Percentiles rank a stretch among this genome's conserved stretches.
phyloP scores from a whole-genome alignment of 2,888 invertebrate species.

The Rotaria macrura region DNA sequence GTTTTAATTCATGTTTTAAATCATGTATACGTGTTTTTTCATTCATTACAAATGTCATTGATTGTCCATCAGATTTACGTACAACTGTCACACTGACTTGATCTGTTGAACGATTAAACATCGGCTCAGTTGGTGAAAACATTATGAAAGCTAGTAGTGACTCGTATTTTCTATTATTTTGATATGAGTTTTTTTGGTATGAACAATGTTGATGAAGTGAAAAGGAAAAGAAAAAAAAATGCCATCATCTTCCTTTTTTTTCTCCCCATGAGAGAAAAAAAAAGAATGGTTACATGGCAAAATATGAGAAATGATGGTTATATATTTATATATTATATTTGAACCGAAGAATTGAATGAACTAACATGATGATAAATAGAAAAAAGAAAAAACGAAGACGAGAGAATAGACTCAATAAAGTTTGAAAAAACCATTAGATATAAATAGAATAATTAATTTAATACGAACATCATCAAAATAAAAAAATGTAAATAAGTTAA shows the following conservation, averaged over 20 bases:
- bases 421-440: too few species aligned
- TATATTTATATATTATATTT: too few species aligned
- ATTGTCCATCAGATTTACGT: background rate
- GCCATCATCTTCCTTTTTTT: background rate
- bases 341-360: too few species aligned
- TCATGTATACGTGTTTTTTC: background rate
- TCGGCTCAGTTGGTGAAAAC: background rate
- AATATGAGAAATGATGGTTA: background rate
- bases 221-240: background rate
- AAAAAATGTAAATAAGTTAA: too few species aligned
- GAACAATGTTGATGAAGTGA: background rate
- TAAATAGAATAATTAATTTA: too few species aligned
- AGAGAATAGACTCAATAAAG: too few species aligned
- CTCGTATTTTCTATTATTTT: too few species aligned
- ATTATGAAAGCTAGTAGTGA: background rate
- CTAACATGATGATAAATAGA: too few species aligned
- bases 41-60: background rate
- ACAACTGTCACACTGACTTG: background rate
- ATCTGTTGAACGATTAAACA: background rate
- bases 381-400: too few species aligned
- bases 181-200: background rate
- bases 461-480: too few species aligned
- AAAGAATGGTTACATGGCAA: background rate
- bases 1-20: slow-evolving; percentile 9
- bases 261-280: background rate